Conservation (phyloP, 92 coral and sea anemone species). For the Bergia puertoricense region DNA sequence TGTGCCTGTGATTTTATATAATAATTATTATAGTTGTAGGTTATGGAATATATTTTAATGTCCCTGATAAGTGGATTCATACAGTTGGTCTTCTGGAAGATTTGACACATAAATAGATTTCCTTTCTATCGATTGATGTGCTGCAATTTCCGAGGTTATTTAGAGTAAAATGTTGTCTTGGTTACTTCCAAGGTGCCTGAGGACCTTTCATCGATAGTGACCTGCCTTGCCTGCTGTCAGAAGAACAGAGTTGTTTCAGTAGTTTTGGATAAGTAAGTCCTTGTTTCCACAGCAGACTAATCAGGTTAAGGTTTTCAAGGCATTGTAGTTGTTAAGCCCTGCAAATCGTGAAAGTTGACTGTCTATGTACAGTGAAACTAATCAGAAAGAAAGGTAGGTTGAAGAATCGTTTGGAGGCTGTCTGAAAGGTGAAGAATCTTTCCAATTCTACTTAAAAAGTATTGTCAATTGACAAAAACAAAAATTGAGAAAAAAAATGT, state of each 20-base stretch:
- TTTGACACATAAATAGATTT: no score
- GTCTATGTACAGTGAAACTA: no score
- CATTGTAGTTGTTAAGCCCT: neutral
- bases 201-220: conserved; percentile 48
- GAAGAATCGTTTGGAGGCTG: neutral
- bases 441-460: no score
- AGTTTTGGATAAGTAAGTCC: conserved; percentile 65
- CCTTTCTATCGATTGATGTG: neutral
- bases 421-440: neutral
- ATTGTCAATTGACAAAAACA: no score
- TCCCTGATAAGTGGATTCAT: no score
- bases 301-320: neutral
- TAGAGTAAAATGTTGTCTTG: neutral
- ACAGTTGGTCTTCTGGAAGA: no score
- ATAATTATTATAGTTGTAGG: no score
- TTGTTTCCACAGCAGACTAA: neutral
- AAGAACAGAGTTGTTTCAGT: conserved; percentile 72
- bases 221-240: conserved; percentile 79
- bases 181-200: neutral
- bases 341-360: no score
- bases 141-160: neutral
- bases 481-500: no score
- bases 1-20: no score
- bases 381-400: neutral
- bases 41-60: no score